These are phyloP conservation scores for Acronicta alni DNA, from an alignment of 2,888 invertebrate genomes.

Conservation along the genomic window DNA sequence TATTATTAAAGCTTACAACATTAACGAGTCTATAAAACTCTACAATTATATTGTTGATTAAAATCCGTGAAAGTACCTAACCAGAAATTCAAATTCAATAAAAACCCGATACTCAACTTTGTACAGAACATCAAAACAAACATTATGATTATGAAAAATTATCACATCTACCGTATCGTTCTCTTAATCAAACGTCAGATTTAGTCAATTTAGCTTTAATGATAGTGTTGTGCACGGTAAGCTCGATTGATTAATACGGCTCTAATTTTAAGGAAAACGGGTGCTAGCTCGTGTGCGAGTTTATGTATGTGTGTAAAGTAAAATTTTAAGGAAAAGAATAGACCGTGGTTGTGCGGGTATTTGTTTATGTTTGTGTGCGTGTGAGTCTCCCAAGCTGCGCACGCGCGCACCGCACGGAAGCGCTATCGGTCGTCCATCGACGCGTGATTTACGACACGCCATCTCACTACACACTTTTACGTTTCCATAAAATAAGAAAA, in stretches of 20 bases:
- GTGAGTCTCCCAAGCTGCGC: constrained; percentile 38
- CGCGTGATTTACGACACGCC: constrained; percentile 80
- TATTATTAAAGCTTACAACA: no score
- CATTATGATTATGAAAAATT: constrained; percentile 44
- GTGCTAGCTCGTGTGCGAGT: constrained; percentile 36
- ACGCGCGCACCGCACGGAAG: constrained; percentile 69
- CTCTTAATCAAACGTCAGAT: constrained; percentile 88
- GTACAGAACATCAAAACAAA: constrained; percentile 31
- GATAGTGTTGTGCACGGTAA: constrained; percentile 81
- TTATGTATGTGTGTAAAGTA: constrained; percentile 20
- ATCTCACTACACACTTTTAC: constrained; percentile 72
- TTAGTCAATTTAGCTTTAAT: constrained; percentile 85
- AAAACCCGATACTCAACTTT: constrained; percentile 22
- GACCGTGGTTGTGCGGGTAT: neutral
- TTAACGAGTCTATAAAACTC: no score
- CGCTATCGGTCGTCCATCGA: constrained; percentile 82
- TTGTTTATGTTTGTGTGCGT: constrained; percentile 14
- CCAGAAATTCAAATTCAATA: constrained; percentile 14
- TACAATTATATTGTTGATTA: no score
- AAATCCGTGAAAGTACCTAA: neutral
- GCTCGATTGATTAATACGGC: constrained; percentile 81
- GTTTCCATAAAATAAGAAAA: constrained; percentile 62
- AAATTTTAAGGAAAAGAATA: constrained; percentile 14
- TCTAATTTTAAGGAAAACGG: constrained; percentile 71
- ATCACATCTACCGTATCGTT: constrained; percentile 65